Percentiles rank a stretch among this genome's conserved stretches.
phyloP scores from a whole-genome alignment of 2,113 vertebrate species.

The Vidua macroura region DNA sequence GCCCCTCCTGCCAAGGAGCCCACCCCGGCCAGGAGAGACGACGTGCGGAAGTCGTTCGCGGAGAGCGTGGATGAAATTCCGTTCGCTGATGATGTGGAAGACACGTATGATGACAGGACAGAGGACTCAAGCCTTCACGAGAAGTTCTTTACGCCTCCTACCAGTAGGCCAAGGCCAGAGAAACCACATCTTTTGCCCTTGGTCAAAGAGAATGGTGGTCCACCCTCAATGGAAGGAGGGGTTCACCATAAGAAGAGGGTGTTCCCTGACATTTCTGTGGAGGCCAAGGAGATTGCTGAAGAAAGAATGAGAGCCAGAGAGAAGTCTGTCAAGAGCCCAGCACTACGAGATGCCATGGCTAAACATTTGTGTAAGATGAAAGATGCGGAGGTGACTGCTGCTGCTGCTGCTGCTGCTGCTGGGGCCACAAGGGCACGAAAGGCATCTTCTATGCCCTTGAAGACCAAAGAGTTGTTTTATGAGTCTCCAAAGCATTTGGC shows the following conservation, averaged over 20 bases:
- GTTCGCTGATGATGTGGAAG: slow-evolving; percentile 94
- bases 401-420: slow-evolving; percentile 41
- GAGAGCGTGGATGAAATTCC: slow-evolving; percentile 97
- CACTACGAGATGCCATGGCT: slow-evolving; percentile 90
- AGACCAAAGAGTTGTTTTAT: slow-evolving; percentile 62
- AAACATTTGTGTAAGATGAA: slow-evolving; percentile 91
- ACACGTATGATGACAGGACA: slow-evolving; percentile 85
- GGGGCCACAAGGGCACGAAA: slow-evolving; percentile 64
- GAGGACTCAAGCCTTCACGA: slow-evolving; percentile 83
- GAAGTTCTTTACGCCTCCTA: slow-evolving; percentile 84
- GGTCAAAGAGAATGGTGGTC: slow-evolving; percentile 83
- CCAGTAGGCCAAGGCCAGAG: slow-evolving; percentile 73
- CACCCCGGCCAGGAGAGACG: slow-evolving; percentile 64
- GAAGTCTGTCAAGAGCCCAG: slow-evolving; percentile 93
- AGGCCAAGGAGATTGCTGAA: slow-evolving; percentile 93
- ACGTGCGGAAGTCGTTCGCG: slow-evolving; percentile 87
- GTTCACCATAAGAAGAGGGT: slow-evolving; percentile 60
- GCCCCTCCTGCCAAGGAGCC: slow-evolving; percentile 62
- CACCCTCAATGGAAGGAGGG: slow-evolving; percentile 65
- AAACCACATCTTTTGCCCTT: slow-evolving; percentile 70
- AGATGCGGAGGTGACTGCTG: slow-evolving; percentile 75
- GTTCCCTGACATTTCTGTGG: slow-evolving; percentile 80
- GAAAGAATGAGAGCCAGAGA: slow-evolving; percentile 92
- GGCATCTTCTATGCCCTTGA: slow-evolving; percentile 52
- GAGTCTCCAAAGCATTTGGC: slow-evolving; percentile 68